These are phyloP conservation scores for Lepus townsendii DNA, from an alignment of 2,797 vertebrate genomes.

Conservation along the genomic window DNA sequence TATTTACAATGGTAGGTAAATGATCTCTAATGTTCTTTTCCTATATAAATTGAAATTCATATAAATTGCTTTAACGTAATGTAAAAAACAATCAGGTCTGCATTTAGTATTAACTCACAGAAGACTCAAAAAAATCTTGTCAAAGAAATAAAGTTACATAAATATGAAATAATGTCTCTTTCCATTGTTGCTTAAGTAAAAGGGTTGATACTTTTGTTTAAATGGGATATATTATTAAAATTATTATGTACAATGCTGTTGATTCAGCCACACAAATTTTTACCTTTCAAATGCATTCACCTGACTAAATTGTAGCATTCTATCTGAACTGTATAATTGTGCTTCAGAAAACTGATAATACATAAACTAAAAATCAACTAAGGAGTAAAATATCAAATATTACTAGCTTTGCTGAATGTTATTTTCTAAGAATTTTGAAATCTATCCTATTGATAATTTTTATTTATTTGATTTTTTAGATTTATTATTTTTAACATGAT, in stretches of 20 bases:
- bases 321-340: background rate
- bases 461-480: too few relatives aligned
- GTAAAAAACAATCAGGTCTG: background rate
- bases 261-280: background rate
- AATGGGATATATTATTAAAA: background rate
- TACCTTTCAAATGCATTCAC: background rate
- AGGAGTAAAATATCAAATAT: background rate
- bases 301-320: background rate
- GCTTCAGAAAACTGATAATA: background rate
- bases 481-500: too few relatives aligned
- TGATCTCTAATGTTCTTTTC: too few relatives aligned
- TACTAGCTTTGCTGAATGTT: background rate
- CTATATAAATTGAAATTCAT: too few relatives aligned
- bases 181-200: background rate
- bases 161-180: background rate
- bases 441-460: background rate
- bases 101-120: background rate
- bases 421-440: background rate
- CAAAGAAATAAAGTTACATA: background rate
- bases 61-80: background rate
- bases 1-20: too few relatives aligned
- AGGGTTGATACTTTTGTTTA: background rate
- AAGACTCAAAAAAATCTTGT: background rate
- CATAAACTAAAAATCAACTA: background rate
- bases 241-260: background rate